Evolutionary conservation across 2,113 vertebrate genomes (phyloP).

Genomic region (Mugil cephalus): DNA sequence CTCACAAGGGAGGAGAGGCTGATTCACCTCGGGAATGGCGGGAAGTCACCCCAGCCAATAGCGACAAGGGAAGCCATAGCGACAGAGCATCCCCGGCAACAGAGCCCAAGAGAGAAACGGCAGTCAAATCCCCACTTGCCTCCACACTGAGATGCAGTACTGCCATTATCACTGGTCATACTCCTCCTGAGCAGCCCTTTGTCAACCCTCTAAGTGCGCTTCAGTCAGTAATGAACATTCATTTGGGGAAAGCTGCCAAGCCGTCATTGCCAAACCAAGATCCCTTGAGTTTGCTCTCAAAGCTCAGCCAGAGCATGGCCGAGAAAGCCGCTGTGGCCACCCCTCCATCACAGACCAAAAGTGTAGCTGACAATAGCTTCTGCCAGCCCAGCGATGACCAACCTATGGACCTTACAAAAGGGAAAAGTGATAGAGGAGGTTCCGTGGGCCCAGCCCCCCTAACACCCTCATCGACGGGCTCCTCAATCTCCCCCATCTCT

Average conservation of each 20-base stretch:
- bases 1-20: slow-evolving; percentile 79
- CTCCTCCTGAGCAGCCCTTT: slow-evolving; percentile 94
- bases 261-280: slow-evolving; percentile 94
- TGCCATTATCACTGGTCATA: slow-evolving; percentile 94
- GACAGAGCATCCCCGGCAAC: slow-evolving; percentile 78
- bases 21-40: slow-evolving; percentile 86
- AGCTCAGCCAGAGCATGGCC: slow-evolving; percentile 97
- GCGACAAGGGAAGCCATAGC: slow-evolving; percentile 77
- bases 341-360: slow-evolving; percentile 90
- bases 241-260: slow-evolving; percentile 98
- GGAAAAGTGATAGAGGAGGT: slow-evolving; percentile 92
- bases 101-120: slow-evolving; percentile 76
- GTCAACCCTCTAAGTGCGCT: slow-evolving; percentile 98
- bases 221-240: slow-evolving; percentile 99
- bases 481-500: slow-evolving; percentile 91
- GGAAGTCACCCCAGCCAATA: slow-evolving; percentile 89
- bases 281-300: slow-evolving; percentile 98
- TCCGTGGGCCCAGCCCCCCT: slow-evolving; percentile 90
- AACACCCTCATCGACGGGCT: slow-evolving; percentile 90
- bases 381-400: slow-evolving; percentile 94
- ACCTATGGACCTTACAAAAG: slow-evolving; percentile 98
- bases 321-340: slow-evolving; percentile 95
- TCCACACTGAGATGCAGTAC: slow-evolving; percentile 88
- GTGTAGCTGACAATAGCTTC: slow-evolving; percentile 88
- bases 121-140: slow-evolving; percentile 78